phyloP scores from a whole-genome alignment of 2,888 invertebrate genomes.

The Abscondita cerata region DNA sequence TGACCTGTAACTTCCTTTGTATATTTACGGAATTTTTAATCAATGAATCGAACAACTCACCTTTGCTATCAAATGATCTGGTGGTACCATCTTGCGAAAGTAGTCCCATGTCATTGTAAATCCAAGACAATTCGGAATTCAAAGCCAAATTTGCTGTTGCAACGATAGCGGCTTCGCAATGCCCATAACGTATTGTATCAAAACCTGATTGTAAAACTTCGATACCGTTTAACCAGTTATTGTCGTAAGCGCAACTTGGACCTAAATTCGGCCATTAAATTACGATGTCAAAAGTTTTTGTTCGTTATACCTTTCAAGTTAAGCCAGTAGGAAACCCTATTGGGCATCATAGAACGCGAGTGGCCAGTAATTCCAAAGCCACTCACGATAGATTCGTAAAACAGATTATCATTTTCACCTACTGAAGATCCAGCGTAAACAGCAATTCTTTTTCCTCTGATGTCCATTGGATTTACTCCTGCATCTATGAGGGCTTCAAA shows the following conservation, averaged over 20 bases:
- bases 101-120: constrained; percentile 69
- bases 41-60: constrained; percentile 50
- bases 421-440: constrained; percentile 58
- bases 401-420: constrained; percentile 60
- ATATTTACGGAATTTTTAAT: too few relatives aligned
- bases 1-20: constrained; percentile 1
- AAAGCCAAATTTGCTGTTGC: constrained; percentile 83
- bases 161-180: constrained; percentile 90
- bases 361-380: constrained; percentile 75
- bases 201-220: constrained; percentile 72
- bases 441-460: constrained; percentile 57
- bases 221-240: constrained; percentile 71
- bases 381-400: constrained; percentile 61
- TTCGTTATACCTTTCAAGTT: constrained; percentile 74
- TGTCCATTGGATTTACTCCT: constrained; percentile 57
- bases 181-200: constrained; percentile 81
- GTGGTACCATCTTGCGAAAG: constrained; percentile 68
- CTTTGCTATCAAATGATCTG: constrained; percentile 69
- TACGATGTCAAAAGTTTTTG: constrained; percentile 46
- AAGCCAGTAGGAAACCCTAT: constrained; percentile 90
- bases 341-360: constrained; percentile 94
- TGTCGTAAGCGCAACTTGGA: constrained; percentile 67
- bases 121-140: constrained; percentile 67
- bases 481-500: constrained; percentile 61
- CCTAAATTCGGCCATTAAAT: constrained; percentile 50